Percentiles rank a stretch among this genome's conserved stretches.
Conservation (phyloP, 2,797 vertebrate genomes). For the Lacerta agilis region DNA sequence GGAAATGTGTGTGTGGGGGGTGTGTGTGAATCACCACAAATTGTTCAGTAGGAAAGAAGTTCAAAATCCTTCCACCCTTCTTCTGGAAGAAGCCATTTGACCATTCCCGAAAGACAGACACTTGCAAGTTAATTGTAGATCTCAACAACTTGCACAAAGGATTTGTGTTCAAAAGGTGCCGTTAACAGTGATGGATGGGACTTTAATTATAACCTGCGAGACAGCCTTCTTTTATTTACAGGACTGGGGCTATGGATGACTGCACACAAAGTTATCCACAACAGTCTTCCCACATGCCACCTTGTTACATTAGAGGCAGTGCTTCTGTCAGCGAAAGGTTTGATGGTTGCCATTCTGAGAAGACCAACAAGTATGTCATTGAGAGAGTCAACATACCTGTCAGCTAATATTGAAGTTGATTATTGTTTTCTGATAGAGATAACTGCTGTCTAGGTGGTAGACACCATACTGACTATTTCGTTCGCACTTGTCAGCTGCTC, state of each 20-base stretch:
- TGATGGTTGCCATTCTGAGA: conserved; percentile 18
- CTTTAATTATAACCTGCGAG: conserved; percentile 31
- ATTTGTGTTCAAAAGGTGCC: conserved; percentile 30
- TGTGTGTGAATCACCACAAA: not conserved
- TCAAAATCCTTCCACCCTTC: not conserved
- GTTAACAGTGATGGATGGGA: conserved; percentile 20
- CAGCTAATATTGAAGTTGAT: conserved; percentile 23
- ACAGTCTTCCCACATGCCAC: conserved; percentile 20
- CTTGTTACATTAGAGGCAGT: conserved; percentile 19
- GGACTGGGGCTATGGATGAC: conserved; percentile 16
- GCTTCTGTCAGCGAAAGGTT: conserved; percentile 26
- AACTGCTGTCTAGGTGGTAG: not conserved
- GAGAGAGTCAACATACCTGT: conserved; percentile 37
- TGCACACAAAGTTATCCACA: conserved; percentile 23
- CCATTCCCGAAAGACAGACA: not conserved
- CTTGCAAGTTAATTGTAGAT: conserved; percentile 18
- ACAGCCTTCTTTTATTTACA: conserved; percentile 5
- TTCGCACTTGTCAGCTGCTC: conserved; percentile 8
- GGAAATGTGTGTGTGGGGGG: not conserved
- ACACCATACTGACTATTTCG: not conserved
- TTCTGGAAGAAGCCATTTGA: conserved; percentile 11
- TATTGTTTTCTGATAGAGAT: conserved; percentile 37
- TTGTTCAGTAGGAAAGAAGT: not conserved
- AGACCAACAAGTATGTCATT: conserved; percentile 30
- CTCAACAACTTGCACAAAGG: conserved; percentile 17